A percentile compares a stretch with the other conserved stretches of the same genome.
Evolutionary conservation across 2,888 invertebrate genomes (phyloP).

Genomic region (Nephrotoma appendiculata): DNA sequence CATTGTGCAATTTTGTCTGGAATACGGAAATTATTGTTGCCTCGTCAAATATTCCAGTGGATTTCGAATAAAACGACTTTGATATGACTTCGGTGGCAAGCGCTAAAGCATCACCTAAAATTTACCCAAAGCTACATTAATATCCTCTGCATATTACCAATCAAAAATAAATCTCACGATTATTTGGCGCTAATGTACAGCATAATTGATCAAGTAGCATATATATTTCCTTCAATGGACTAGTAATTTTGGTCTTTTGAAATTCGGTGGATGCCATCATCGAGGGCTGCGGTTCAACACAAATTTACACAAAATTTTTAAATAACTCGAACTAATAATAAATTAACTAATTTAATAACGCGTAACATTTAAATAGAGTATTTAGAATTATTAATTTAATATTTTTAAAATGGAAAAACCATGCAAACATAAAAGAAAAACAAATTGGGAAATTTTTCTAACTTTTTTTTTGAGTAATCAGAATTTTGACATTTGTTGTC

Average conservation of each 20-base stretch:
- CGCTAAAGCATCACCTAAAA: background rate
- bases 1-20: constrained; percentile 11
- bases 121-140: constrained; percentile 20
- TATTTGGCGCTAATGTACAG: constrained; percentile 17
- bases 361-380: background rate
- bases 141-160: constrained; percentile 17
- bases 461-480: background rate
- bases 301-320: background rate
- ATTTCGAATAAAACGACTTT: background rate
- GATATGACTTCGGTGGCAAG: background rate
- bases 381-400: background rate
- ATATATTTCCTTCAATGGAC: constrained; percentile 20
- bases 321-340: background rate
- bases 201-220: constrained; percentile 22
- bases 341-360: background rate
- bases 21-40: constrained; percentile 19
- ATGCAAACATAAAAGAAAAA: background rate
- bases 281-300: background rate
- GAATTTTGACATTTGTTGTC: background rate
- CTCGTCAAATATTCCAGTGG: constrained; percentile 18
- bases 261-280: background rate
- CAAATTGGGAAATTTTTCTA: background rate
- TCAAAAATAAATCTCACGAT: constrained; percentile 20
- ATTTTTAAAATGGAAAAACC: background rate
- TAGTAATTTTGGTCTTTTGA: background rate